Percentiles rank a stretch among this genome's conserved stretches.
Conservation (phyloP, 2,888 invertebrate species). For the Macroteleia sp. region DNA sequence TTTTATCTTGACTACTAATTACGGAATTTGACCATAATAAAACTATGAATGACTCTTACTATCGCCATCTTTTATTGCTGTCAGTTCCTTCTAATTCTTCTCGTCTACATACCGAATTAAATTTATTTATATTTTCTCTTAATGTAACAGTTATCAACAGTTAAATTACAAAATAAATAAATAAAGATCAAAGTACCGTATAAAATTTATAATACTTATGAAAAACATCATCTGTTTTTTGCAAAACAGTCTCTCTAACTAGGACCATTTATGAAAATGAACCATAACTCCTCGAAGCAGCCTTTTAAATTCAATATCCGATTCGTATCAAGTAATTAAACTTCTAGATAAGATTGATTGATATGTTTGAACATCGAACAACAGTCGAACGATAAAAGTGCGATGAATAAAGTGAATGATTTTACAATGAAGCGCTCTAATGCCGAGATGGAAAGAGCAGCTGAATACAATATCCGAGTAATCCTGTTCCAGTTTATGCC, state of each 20-base stretch:
- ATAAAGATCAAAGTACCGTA: too few relatives aligned
- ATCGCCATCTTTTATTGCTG: background rate
- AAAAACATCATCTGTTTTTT: too few relatives aligned
- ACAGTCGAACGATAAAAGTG: slow-evolving; percentile 35
- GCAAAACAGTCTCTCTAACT: too few relatives aligned
- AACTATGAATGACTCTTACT: background rate
- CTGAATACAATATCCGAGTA: slow-evolving; percentile 51
- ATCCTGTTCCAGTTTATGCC: slow-evolving; percentile 57
- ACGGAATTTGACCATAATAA: slow-evolving; percentile 23
- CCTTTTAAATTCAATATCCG: slow-evolving; percentile 14
- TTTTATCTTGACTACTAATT: too few relatives aligned
- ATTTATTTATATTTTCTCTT: too few relatives aligned
- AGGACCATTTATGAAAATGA: background rate
- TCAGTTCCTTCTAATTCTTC: too few relatives aligned
- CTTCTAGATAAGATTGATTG: slow-evolving; percentile 47
- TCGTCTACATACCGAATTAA: too few relatives aligned
- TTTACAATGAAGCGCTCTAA: slow-evolving; percentile 55
- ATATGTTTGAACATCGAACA: slow-evolving; percentile 49
- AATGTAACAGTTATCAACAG: too few relatives aligned
- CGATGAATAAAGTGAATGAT: slow-evolving; percentile 53
- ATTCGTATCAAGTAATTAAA: slow-evolving; percentile 42
- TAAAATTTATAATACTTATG: too few relatives aligned
- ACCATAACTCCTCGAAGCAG: background rate
- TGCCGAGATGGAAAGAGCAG: slow-evolving; percentile 39
- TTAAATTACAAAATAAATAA: too few relatives aligned